Base-by-base conservation (phyloP, 1,140 invertebrate species). In the Limonius californicus region DNA sequence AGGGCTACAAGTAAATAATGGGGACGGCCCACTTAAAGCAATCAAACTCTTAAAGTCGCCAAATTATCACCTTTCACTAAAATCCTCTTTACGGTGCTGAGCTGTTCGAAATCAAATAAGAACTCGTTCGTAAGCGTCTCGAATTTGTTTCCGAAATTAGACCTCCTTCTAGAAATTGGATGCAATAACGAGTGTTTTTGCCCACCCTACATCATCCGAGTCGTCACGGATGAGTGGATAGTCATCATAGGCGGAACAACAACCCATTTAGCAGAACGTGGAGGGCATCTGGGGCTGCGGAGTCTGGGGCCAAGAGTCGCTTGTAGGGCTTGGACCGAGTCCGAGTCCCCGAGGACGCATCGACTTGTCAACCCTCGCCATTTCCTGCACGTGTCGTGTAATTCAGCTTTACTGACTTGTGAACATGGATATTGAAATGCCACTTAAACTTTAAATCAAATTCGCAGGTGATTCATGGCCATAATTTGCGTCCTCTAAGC, bases 401-500 rank as follows among this genome's bases (percentile, higher is more conserved):
- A 62, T 64, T 69, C 60, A 59, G 35, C 43, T 54, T 45, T 61
- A 70, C 50, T 65, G 66, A 64, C 59, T 65, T 64, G 61, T 62
- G 66, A 68, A 68, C 68, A 66, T 64, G 66, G 62, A 68, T 70
- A 70, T 70, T 70, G 68, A 68, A 70, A 70, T 68, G 68, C 68
- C 68, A 67, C 63, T 65, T 68, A 64, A 68, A 70, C 68, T 68
- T 70, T 70, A 70, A 68, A 70, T 70, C 68, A 70, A 70, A 70
- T 70, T 68, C 66, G 39, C 62, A 63, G 62, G 62, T 64, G 65
- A 66, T 66, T 70, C 67, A 68, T 66, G 62, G 47, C 19, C 54
- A 56, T 59, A 59, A 61, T 59, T 62, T 53, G 61, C 54, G 54
- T 56, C 61, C 32, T 62, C 39, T 59, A 42, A 16, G 15, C 15